Evolutionary conservation across 2,113 vertebrate species (phyloP), one percentile per base, ranked within the genome.

Genomic region (Poeciliopsis retropinna): DNA sequence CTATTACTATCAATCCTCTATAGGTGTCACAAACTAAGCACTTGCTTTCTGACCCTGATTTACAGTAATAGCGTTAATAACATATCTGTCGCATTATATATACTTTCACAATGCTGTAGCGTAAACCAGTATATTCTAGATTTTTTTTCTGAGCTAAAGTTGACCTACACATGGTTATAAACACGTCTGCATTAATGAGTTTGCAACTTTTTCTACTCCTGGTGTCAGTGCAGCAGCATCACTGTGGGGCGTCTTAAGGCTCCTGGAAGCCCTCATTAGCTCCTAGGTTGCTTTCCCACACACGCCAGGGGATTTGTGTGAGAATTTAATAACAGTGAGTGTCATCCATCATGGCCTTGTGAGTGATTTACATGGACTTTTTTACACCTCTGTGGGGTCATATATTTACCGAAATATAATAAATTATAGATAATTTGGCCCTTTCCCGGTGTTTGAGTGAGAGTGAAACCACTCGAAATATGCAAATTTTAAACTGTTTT

Each of bases 251-350:
- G 67, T 67, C 63, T 14, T 7, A 64, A 63, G 34, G 54, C 66
- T 77, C 54, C 31, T 70, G 78, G 64, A 74, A 70, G 75, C 66
- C 66, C 70, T 84, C 72, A 73, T 85, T 83, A 83, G 64, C 76
- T 60, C 72, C 34, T 14, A 54, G 61, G 57, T 32, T 62, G 62
- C 79, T 51, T 66, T 39, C 71, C 51, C 67, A 22, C 71, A 39
- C 44, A 12, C 75, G 54, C 47, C 62, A 75, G 74, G 39, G 51
- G 69, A 68, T 72, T 81, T 80, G 64, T 66, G 73, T 25, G 67
- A 63, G 62, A 72, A 83, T 88, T 80, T 87, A 87, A 91, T 89
- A 88, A 85, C 9, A 19, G 51, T 44, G 77, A 81, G 76, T 80
- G 79, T 85, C 72, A 78, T 87, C 84, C 67, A 79, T 91, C 85